Conservation (phyloP, 2,797 vertebrate genomes). For the Meda fulgida region DNA sequence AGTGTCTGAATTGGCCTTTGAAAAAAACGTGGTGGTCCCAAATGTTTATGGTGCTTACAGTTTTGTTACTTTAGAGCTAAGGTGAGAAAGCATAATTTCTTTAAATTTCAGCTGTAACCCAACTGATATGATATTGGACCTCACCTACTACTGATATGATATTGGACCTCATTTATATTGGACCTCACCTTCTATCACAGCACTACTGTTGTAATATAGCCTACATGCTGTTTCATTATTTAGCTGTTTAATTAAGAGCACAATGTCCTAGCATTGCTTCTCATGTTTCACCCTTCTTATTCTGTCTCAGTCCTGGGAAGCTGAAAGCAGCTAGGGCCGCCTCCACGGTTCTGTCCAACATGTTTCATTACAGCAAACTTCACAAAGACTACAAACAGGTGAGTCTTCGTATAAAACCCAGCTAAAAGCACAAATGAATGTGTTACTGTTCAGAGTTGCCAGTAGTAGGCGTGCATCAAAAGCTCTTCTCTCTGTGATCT, state of each 20-base stretch:
- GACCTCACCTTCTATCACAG: background rate
- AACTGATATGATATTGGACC: slow-evolving; percentile 7
- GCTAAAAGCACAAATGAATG: slow-evolving; percentile 13
- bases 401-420: slow-evolving; percentile 54
- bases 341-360: slow-evolving; percentile 92
- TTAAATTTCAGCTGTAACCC: background rate
- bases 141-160: background rate
- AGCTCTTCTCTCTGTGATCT: slow-evolving; percentile 3
- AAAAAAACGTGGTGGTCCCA: background rate
- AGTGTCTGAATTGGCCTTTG: background rate
- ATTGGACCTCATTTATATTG: background rate
- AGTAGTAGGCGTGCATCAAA: background rate
- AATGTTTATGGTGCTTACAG: background rate
- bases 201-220: slow-evolving; percentile 14
- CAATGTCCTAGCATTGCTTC: slow-evolving; percentile 40
- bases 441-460: slow-evolving; percentile 5
- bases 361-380: slow-evolving; percentile 96
- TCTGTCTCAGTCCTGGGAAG: slow-evolving; percentile 78
- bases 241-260: slow-evolving; percentile 50
- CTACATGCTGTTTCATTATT: slow-evolving; percentile 57
- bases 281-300: slow-evolving; percentile 52
- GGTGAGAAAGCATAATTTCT: background rate
- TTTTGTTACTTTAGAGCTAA: background rate
- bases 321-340: slow-evolving; percentile 90
- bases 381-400: slow-evolving; percentile 94